Conservation (phyloP, 2,797 vertebrate genomes). For the Micromesistius poutassou region DNA sequence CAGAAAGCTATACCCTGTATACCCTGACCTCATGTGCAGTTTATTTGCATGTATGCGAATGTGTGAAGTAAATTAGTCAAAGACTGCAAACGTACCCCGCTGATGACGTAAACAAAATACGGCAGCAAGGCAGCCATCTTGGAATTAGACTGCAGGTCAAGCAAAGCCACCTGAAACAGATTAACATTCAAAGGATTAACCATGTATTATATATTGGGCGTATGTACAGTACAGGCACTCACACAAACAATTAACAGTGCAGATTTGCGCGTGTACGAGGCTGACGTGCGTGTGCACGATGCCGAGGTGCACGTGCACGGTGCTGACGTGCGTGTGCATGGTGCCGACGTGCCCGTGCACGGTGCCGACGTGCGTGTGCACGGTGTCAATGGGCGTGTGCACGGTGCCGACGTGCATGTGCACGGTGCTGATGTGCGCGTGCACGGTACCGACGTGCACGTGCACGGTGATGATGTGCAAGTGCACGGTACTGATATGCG, state of each 20-base stretch:
- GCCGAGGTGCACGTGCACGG: no score
- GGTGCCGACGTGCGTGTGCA: no score
- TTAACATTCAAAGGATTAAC: neutral
- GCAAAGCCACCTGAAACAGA: slow-evolving; percentile 79
- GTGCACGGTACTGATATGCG: no score
- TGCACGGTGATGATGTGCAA: no score
- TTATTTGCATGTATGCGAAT: neutral
- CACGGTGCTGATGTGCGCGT: no score
- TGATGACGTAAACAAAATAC: slow-evolving; percentile 95
- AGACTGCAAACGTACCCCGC: slow-evolving; percentile 77
- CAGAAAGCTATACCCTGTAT: neutral
- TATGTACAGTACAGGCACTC: neutral
- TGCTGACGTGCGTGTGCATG: no score
- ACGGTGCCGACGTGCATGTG: no score
- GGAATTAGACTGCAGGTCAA: slow-evolving; percentile 91
- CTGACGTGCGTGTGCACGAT: no score
- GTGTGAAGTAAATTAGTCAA: neutral
- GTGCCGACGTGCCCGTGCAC: no score
- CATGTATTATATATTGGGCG: neutral
- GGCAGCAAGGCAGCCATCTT: slow-evolving; percentile 91
- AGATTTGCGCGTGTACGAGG: no score
- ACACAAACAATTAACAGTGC: neutral
- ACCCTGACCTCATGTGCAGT: neutral
- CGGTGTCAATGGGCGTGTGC: no score
- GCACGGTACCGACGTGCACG: no score